Base-by-base conservation (phyloP, 2,113 vertebrate genomes). In the Mirounga angustirostris region DNA sequence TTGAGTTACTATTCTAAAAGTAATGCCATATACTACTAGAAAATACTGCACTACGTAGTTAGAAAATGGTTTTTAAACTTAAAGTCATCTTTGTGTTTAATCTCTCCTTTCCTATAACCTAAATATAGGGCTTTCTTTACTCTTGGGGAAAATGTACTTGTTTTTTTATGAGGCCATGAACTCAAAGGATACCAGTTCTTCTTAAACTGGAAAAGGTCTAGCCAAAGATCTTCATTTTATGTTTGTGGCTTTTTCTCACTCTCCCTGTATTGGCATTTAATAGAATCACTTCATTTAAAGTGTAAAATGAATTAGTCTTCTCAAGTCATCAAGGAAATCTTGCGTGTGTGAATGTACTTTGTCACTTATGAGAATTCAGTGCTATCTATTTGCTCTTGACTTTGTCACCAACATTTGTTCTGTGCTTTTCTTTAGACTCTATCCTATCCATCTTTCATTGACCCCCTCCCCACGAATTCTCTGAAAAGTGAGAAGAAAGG, bases 1-100 rank as follows among this genome's bases (percentile, higher is more conserved):
- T 63, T 26, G 50, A 67, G 4, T 88, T 80, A 61, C 43, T 89
- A 84, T 89, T 36, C 26, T 69, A 79, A n/a, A 96, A 90, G 21
- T 56, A 78, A 84, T 58, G 54, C 4, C 2, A 58, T 74, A 58
- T 74, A 30, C 7, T 81, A 30, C 16, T 74, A 80, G 30, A 65
- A 93, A 94, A 69, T 58, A 73, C 22, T 78, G 2, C n/a, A 13
- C 4, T 79, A 14, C 1, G 0, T n/a, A 96, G 30, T 78, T 80
- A 33, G 36, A 89, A 93, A 89, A 93, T 65, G 1, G 19, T 91
- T 97, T 88, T 40, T 89, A 58, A 87, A 69, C 1, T 33, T 82
- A 14, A 91, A 56, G 4, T 90, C n/a, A 26, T 30, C 10, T 92
- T 74, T 78, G 18, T 71, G 13, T 61, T 81, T 89, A 84, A 73